Conservation (phyloP, 1,140 invertebrate species). For the Ephestia elutella region DNA sequence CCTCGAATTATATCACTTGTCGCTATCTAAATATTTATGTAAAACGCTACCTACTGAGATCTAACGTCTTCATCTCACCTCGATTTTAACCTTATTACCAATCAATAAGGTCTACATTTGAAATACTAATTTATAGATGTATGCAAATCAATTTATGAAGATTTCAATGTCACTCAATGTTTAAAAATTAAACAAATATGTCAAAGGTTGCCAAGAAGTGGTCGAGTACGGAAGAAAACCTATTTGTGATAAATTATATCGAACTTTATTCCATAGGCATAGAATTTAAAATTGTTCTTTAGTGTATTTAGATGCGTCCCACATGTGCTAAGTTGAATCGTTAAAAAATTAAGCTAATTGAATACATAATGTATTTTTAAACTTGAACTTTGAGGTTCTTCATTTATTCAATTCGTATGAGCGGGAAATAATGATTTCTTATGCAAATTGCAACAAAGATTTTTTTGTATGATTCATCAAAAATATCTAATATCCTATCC, state of each 20-base stretch:
- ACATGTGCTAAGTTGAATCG: not conserved
- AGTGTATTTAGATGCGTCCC: not conserved
- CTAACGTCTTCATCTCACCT: not conserved
- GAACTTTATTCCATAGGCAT: not conserved
- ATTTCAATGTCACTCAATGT: conserved; percentile 8
- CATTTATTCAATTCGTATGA: not conserved
- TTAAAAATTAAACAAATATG: conserved; percentile 10
- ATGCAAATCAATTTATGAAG: conserved; percentile 8
- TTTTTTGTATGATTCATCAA: no score
- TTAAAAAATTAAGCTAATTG: not conserved
- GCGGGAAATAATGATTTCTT: not conserved
- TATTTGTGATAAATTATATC: not conserved
- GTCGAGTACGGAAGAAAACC: conserved; percentile 4
- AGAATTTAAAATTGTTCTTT: not conserved
- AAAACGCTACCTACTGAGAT: conserved; percentile 1
- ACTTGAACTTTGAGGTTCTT: conserved; percentile 3
- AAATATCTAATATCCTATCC: no score
- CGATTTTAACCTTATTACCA: not conserved
- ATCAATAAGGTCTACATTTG: not conserved
- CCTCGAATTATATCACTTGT: not conserved
- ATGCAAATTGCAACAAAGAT: not conserved
- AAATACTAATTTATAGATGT: not conserved
- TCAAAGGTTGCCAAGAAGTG: conserved; percentile 7
- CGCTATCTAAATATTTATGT: not conserved
- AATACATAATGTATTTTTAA: conserved; percentile 3